Evolutionary conservation across 2,113 vertebrate species (phyloP), one percentile per base, ranked within the genome.

Genomic region (Suncus etruscus): DNA sequence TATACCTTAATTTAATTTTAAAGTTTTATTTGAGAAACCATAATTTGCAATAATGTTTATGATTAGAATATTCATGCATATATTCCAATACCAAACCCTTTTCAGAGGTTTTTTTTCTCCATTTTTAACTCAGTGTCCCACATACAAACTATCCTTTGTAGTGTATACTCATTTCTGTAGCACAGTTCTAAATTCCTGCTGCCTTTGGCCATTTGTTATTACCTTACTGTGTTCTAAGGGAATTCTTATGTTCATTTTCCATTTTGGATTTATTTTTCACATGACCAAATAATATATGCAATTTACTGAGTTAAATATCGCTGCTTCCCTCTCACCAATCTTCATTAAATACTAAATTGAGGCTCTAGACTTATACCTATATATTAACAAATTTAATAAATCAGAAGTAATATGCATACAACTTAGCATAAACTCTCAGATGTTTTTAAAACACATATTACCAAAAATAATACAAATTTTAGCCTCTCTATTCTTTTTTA

Each of bases 301-400:
- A 8, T 79, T 74, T 20, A 10, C 58, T 75, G 20, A 63, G 65
- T 86, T 78, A 58, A 50, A 63, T n/a, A 14, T 86, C 12, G 61
- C 8, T 86, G n/a, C 25, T 86, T 50, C 48, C 73, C 18, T 83
- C 48, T 22, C 6, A 20, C 63, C n/a, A 11, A 70, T 16, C 29
- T 18, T 85, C 18, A 48, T 20, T 32, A 16, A 3, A 83, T 5
- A 80, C 8, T 1, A 2, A 69, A 72, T 8, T 85, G 3, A 16
- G 54, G 3, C 74, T 86, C 25, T 47, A 39, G 63, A 54, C 4
- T 0, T 22, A 78, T 22, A n/a, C 7, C 82, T 90, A 65, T 65
- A 51, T 11, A 73, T 87, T 22, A 87, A 6, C 14, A 45, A 48
- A 4, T 58, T 91, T 86, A 65, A 83, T 70, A 81, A 61, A 78